Percentiles rank a stretch among this genome's conserved stretches.
phyloP scores from a whole-genome alignment of 2,113 vertebrate genomes.

The Narcine bancroftii region DNA sequence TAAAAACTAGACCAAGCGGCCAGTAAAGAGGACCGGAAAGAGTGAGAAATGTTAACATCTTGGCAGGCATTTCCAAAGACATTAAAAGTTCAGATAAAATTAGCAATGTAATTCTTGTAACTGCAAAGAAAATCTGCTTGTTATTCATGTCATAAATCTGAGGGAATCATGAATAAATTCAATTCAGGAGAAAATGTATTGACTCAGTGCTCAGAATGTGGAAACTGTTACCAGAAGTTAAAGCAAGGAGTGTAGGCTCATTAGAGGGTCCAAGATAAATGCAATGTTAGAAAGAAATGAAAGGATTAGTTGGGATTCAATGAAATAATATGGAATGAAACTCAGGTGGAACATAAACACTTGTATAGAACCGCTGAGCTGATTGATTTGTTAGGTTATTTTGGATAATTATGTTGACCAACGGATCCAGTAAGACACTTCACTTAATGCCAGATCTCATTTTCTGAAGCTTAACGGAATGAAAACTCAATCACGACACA shows the following conservation, averaged over 20 bases:
- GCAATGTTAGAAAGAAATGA: neutral
- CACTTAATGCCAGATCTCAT: neutral
- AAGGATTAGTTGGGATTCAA: neutral
- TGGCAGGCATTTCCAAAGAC: neutral
- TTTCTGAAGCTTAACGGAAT: neutral
- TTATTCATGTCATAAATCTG: neutral
- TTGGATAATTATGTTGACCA: neutral
- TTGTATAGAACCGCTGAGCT: neutral
- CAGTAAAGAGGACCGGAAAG: neutral
- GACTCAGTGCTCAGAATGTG: neutral
- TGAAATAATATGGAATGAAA: neutral
- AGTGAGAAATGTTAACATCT: neutral
- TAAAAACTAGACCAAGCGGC: neutral
- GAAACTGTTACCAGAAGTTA: neutral
- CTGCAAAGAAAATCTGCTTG: neutral
- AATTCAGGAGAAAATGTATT: neutral
- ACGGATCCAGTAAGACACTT: neutral
- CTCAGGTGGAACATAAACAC: neutral
- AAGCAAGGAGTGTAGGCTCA: neutral
- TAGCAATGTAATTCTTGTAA: neutral
- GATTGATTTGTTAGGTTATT: neutral
- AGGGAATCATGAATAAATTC: neutral
- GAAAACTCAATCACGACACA: neutral
- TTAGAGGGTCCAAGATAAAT: neutral
- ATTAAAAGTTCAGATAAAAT: neutral